phyloP scores from a whole-genome alignment of 1,140 invertebrate genomes.

The Leptinotarsa texana region DNA sequence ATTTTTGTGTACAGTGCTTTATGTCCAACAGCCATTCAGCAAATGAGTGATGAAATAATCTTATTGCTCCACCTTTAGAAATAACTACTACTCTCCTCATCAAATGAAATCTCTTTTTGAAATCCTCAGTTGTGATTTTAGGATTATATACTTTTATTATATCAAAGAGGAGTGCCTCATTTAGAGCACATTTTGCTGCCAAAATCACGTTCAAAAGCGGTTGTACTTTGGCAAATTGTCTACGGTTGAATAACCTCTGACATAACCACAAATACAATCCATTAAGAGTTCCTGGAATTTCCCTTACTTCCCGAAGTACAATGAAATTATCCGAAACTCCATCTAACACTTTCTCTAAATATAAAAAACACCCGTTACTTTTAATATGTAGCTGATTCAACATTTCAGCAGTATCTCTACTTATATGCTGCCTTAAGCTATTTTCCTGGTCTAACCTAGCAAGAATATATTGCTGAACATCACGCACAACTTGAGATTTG shows the following conservation, averaged over 20 bases:
- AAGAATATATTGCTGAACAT: slow-evolving; percentile 94
- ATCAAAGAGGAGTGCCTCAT: slow-evolving; percentile 77
- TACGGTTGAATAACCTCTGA: slow-evolving; percentile 86
- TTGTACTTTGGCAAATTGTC: slow-evolving; percentile 84
- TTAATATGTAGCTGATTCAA: slow-evolving; percentile 95
- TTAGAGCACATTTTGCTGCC: slow-evolving; percentile 82
- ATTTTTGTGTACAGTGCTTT: slow-evolving; percentile 94
- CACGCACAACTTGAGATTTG: slow-evolving; percentile 84
- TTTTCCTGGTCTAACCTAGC: slow-evolving; percentile 85
- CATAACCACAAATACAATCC: slow-evolving; percentile 94
- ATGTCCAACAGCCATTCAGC: slow-evolving; percentile 93
- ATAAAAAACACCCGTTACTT: slow-evolving; percentile 93
- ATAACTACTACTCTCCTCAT: slow-evolving; percentile 73
- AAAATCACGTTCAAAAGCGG: slow-evolving; percentile 86
- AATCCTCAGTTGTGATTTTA: slow-evolving; percentile 81
- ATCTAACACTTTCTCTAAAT: slow-evolving; percentile 90
- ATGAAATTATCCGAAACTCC: slow-evolving; percentile 93
- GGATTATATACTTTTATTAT: slow-evolving; percentile 82
- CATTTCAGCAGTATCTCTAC: slow-evolving; percentile 87
- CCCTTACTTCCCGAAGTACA: slow-evolving; percentile 78
- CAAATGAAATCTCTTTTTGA: slow-evolving; percentile 78
- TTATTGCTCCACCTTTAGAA: slow-evolving; percentile 67
- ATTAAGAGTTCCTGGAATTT: slow-evolving; percentile 94
- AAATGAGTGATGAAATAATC: slow-evolving; percentile 89
- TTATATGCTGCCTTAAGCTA: slow-evolving; percentile 77